These are phyloP conservation scores for Oophaga pumilio DNA, from an alignment of 2,113 vertebrate species.

Conservation along the genomic window DNA sequence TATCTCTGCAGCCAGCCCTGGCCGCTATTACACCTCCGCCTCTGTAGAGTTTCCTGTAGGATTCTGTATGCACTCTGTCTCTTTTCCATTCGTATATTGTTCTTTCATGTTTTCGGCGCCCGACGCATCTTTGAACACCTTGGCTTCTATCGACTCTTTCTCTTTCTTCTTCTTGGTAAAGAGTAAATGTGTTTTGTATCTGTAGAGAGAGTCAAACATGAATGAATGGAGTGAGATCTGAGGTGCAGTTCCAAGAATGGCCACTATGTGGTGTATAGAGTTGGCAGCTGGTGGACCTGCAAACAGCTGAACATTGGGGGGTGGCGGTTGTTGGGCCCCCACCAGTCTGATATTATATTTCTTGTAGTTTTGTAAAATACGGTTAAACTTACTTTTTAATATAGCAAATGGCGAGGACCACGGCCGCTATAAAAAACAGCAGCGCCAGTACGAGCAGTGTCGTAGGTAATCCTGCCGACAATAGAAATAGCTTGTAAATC, in stretches of 20 bases:
- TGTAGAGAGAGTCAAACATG: constrained; percentile 57
- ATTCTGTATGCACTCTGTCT: constrained; percentile 64
- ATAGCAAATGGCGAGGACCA: constrained; percentile 75
- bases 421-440: constrained; percentile 72
- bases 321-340: too few relatives aligned
- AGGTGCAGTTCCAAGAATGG: too few relatives aligned
- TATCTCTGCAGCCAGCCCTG: background rate
- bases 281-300: too few relatives aligned
- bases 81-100: constrained; percentile 67
- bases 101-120: constrained; percentile 62
- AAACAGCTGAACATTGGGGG: too few relatives aligned
- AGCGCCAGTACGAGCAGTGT: constrained; percentile 77
- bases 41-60: constrained; percentile 70
- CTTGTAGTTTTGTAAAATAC: background rate
- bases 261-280: too few relatives aligned
- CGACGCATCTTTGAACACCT: constrained; percentile 74
- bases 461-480: constrained; percentile 73
- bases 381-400: constrained; percentile 76
- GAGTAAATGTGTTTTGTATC: constrained; percentile 72
- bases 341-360: too few relatives aligned
- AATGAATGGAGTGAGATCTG: background rate
- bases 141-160: constrained; percentile 76
- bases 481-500: background rate
- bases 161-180: constrained; percentile 71
- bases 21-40: constrained; percentile 73